Conservation (phyloP, 2,888 invertebrate genomes). For the Aporophyla nigra region DNA sequence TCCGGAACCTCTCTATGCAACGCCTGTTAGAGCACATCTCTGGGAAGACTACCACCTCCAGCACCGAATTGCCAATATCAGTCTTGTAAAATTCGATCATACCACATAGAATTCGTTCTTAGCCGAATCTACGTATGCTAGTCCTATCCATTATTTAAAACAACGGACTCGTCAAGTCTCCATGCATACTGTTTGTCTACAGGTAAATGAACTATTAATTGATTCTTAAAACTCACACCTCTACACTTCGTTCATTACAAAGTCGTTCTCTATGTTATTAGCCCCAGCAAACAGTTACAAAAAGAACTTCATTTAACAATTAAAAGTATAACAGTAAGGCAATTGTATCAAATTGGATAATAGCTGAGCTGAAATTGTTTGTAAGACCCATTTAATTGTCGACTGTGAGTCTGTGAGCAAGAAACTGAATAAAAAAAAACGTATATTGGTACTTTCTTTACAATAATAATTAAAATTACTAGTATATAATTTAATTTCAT, state of each 20-base stretch:
- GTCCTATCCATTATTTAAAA: slow-evolving; percentile 4
- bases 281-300: slow-evolving; percentile 8
- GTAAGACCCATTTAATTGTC: slow-evolving; percentile 43
- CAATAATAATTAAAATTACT: not conserved
- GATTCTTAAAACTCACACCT: slow-evolving; percentile 44
- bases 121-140: not conserved
- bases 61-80: not conserved
- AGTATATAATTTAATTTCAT: slow-evolving; percentile 1
- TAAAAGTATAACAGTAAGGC: slow-evolving; percentile 43
- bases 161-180: not conserved
- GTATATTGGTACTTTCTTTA: not conserved
- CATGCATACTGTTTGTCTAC: slow-evolving; percentile 3
- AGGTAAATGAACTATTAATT: slow-evolving; percentile 47
- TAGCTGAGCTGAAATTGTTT: slow-evolving; percentile 51
- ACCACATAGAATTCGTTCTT: not conserved
- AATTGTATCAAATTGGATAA: slow-evolving; percentile 65
- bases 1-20: too few relatives aligned
- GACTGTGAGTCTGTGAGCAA: slow-evolving; percentile 12
- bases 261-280: slow-evolving; percentile 34
- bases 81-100: not conserved
- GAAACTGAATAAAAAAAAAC: slow-evolving; percentile 3
- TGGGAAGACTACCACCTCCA: not conserved
- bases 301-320: slow-evolving; percentile 44
- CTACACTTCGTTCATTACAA: slow-evolving; percentile 26
- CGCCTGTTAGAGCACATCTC: too few relatives aligned